A percentile compares a stretch with the other conserved stretches of the same genome.
Conservation (phyloP, 1,140 invertebrate species). For the Oedothorax gibbosus region DNA sequence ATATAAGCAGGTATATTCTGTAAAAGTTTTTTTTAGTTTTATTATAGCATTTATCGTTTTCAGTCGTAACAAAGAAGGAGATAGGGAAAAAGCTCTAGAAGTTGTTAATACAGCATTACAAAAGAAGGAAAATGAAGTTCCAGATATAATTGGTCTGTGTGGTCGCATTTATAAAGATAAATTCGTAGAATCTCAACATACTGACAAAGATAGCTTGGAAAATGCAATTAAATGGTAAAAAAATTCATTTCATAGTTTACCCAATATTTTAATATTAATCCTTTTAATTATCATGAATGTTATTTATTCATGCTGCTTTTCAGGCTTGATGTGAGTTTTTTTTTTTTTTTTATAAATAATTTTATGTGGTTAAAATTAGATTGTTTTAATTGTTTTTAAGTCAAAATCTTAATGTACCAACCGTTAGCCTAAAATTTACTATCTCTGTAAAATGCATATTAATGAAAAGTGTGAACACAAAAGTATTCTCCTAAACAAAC, state of each 20-base stretch:
- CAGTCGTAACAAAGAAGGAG: conserved; percentile 91
- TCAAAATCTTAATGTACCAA: too few species aligned
- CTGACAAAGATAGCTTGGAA: conserved; percentile 87
- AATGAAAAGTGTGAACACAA: too few species aligned
- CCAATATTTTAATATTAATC: background rate
- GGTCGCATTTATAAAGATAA: conserved; percentile 99
- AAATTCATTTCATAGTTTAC: background rate
- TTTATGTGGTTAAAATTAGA: too few species aligned
- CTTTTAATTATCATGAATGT: background rate
- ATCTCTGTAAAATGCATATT: too few species aligned
- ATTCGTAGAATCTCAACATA: conserved; percentile 95
- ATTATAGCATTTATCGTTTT: conserved; percentile 43
- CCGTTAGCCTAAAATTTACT: too few species aligned
- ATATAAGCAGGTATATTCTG: too few species aligned
- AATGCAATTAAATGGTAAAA: conserved; percentile 91
- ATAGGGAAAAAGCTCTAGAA: conserved; percentile 91
- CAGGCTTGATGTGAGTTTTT: background rate
- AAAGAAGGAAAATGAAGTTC: conserved; percentile 91
- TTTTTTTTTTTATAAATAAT: background rate
- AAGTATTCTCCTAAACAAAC: too few species aligned
- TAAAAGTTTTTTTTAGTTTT: too few species aligned
- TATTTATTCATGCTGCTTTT: background rate
- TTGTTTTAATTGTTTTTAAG: too few species aligned
- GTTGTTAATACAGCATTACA: conserved; percentile 91
- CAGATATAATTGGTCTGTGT: conserved; percentile 97